phyloP scores from a whole-genome alignment of 2,797 vertebrate species.

The Chromis chromis region DNA sequence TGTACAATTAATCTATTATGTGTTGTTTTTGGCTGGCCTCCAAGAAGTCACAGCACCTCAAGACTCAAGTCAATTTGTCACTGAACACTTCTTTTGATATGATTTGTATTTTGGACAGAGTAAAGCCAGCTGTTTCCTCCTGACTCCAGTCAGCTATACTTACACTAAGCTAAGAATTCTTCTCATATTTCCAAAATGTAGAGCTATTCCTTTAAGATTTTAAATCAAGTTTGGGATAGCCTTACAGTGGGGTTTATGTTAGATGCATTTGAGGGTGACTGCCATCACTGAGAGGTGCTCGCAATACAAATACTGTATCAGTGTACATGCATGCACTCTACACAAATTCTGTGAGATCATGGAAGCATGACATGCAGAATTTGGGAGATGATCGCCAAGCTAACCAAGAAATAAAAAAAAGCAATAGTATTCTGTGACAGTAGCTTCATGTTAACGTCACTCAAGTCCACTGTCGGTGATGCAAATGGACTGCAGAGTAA shows the following conservation, averaged over 20 bases:
- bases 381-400: conserved; percentile 8
- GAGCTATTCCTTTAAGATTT: background rate
- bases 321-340: background rate
- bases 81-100: background rate
- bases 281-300: background rate
- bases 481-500: conserved; percentile 81
- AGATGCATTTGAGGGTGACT: background rate
- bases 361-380: conserved; percentile 4
- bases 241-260: background rate
- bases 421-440: conserved; percentile 22
- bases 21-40: background rate
- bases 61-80: background rate
- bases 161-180: background rate
- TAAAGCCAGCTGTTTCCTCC: background rate
- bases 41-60: background rate
- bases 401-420: conserved; percentile 24
- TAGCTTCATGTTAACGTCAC: conserved; percentile 68
- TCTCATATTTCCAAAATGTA: background rate
- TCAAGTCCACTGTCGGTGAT: conserved; percentile 73
- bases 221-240: background rate
- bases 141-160: background rate
- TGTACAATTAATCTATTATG: background rate
- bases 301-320: background rate
- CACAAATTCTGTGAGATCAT: conserved; percentile 8
- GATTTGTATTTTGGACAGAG: background rate